These are phyloP conservation scores for Papilio protenor DNA, from an alignment of 2,888 invertebrate species.

Conservation along the genomic window DNA sequence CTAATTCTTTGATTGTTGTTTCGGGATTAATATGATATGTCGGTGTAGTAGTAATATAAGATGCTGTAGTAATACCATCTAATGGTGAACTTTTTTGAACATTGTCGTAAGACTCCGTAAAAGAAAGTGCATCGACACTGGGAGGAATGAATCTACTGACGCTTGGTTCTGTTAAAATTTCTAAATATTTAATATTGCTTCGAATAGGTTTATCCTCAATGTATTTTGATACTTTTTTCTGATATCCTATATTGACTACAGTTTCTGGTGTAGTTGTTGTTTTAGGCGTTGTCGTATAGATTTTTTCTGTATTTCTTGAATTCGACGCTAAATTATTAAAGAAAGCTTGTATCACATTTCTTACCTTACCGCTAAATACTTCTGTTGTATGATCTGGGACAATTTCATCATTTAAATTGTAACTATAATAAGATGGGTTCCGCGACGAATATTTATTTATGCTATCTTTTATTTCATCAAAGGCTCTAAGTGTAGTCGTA, in stretches of 20 bases:
- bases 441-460: slow-evolving; percentile 54
- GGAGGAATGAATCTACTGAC: slow-evolving; percentile 54
- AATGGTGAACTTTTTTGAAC: slow-evolving; percentile 5
- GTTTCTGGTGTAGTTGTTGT: slow-evolving; percentile 61
- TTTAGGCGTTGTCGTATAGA: slow-evolving; percentile 47
- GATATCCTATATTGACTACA: slow-evolving; percentile 72
- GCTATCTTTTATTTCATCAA: slow-evolving; percentile 49
- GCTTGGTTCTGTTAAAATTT: slow-evolving; percentile 71
- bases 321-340: slow-evolving; percentile 66
- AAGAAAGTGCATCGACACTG: slow-evolving; percentile 51
- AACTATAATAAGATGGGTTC: slow-evolving; percentile 73
- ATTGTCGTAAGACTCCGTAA: slow-evolving; percentile 48
- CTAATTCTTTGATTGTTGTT: slow-evolving; percentile 56
- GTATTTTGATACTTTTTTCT: slow-evolving; percentile 66
- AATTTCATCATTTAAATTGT: slow-evolving; percentile 70
- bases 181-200: slow-evolving; percentile 64
- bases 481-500: slow-evolving; percentile 53
- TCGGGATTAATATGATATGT: slow-evolving; percentile 51
- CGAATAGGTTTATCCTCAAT: slow-evolving; percentile 64
- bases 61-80: slow-evolving; percentile 43
- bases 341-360: slow-evolving; percentile 73
- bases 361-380: slow-evolving; percentile 71
- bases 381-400: slow-evolving; percentile 75
- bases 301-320: slow-evolving; percentile 57
- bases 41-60: slow-evolving; percentile 57